phyloP scores from a whole-genome alignment of 2,113 vertebrate genomes.

The Orientallactaga bullata region DNA sequence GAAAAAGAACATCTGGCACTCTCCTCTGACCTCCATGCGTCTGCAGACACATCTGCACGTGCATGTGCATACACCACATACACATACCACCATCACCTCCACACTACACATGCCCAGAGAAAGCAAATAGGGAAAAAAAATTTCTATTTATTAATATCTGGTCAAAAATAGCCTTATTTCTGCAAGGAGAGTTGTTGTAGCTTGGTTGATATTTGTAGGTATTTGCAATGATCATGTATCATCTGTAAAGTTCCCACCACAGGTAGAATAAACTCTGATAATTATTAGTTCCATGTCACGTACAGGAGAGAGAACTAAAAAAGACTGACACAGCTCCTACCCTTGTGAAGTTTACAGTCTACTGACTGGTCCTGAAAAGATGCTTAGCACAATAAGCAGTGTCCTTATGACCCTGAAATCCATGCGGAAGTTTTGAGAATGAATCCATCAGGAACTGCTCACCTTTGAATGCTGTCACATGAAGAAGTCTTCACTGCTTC shows the following conservation, averaged over 20 bases:
- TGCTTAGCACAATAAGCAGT: not conserved
- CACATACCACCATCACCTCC: no score
- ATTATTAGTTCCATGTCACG: not conserved
- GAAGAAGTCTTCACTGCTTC: not conserved
- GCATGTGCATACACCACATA: no score
- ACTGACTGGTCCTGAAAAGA: not conserved
- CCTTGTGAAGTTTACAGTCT: not conserved
- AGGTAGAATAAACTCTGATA: not conserved
- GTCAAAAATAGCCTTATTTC: not conserved
- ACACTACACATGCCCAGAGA: not conserved
- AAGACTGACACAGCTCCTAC: not conserved
- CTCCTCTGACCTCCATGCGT: no score
- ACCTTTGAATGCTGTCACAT: not conserved
- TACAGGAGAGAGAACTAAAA: slow-evolving; percentile 2
- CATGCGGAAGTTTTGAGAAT: not conserved
- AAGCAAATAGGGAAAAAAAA: not conserved
- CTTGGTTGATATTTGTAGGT: not conserved
- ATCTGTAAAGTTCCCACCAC: not conserved
- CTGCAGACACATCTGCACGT: no score
- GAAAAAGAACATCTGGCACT: no score
- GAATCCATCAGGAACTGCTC: not conserved
- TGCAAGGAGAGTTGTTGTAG: not conserved
- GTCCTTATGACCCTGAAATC: not conserved
- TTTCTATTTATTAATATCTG: not conserved
- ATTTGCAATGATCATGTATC: not conserved